A percentile compares a stretch with the other conserved stretches of the same genome.
phyloP scores from a whole-genome alignment of 2,113 vertebrate genomes.

The Formicarius rufipectus region DNA sequence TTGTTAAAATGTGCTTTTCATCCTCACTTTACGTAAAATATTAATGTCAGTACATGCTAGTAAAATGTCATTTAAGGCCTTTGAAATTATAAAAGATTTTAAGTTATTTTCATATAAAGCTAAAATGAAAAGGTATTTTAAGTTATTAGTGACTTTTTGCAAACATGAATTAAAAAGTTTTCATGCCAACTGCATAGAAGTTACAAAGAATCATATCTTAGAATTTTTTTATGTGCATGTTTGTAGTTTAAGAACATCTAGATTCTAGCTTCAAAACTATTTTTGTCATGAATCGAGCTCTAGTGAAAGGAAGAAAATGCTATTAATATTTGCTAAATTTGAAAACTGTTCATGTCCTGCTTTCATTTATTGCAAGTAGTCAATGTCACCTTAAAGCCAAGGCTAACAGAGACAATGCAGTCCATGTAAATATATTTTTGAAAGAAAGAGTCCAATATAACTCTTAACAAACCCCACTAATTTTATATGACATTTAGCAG shows the following conservation, averaged over 20 bases:
- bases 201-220: not conserved
- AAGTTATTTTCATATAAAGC: not conserved
- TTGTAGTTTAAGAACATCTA: not conserved
- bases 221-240: not conserved
- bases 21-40: not conserved
- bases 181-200: not conserved
- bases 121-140: not conserved
- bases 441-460: not conserved
- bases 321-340: not conserved
- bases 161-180: not conserved
- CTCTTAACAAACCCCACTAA: not conserved
- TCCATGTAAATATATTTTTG: not conserved
- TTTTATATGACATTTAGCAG: not conserved
- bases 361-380: not conserved
- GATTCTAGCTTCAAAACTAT: not conserved
- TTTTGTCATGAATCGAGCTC: not conserved
- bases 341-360: not conserved
- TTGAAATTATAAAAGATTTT: not conserved
- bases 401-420: not conserved
- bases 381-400: not conserved
- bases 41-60: not conserved
- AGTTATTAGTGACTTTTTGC: not conserved
- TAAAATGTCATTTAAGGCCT: not conserved
- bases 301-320: not conserved
- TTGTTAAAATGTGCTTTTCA: not conserved